These are phyloP conservation scores for Limanda limanda DNA, from an alignment of 2,113 vertebrate species.

Conservation along the genomic window DNA sequence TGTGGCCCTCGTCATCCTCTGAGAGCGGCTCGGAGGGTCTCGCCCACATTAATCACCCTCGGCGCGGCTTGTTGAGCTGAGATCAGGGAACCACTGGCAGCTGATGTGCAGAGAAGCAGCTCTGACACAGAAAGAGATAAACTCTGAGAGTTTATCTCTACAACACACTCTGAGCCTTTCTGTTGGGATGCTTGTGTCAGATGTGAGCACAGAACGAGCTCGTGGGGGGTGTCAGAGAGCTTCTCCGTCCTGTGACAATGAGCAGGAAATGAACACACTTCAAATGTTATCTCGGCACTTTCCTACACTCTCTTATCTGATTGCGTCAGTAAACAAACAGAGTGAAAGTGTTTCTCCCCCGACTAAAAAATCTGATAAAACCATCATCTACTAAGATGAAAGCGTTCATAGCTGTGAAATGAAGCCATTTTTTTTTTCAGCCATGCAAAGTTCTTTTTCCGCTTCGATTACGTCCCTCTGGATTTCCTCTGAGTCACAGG, in stretches of 20 bases:
- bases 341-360: background rate
- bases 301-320: conserved; percentile 33
- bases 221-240: conserved; percentile 11
- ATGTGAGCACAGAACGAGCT: conserved; percentile 26
- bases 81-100: conserved; percentile 39
- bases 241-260: conserved; percentile 15
- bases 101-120: conserved; percentile 29
- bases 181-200: conserved; percentile 39
- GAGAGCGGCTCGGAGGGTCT: conserved; percentile 58
- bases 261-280: conserved; percentile 23
- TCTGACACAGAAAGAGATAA: conserved; percentile 32
- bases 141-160: conserved; percentile 40
- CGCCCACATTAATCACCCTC: conserved; percentile 70
- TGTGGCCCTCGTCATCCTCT: conserved; percentile 40
- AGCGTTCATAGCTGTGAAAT: conserved; percentile 21
- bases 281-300: conserved; percentile 18
- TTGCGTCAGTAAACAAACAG: conserved; percentile 18
- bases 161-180: conserved; percentile 35
- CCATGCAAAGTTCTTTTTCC: conserved; percentile 28
- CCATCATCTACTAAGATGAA: conserved; percentile 16
- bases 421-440: conserved; percentile 38
- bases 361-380: background rate
- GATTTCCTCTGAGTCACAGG: conserved; percentile 65
- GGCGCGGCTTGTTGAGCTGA: conserved; percentile 40
- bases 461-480: conserved; percentile 36